A percentile compares a stretch with the other conserved stretches of the same genome.
Evolutionary conservation across 1,140 invertebrate species (phyloP).

Genomic region (Drosophila busckii): DNA sequence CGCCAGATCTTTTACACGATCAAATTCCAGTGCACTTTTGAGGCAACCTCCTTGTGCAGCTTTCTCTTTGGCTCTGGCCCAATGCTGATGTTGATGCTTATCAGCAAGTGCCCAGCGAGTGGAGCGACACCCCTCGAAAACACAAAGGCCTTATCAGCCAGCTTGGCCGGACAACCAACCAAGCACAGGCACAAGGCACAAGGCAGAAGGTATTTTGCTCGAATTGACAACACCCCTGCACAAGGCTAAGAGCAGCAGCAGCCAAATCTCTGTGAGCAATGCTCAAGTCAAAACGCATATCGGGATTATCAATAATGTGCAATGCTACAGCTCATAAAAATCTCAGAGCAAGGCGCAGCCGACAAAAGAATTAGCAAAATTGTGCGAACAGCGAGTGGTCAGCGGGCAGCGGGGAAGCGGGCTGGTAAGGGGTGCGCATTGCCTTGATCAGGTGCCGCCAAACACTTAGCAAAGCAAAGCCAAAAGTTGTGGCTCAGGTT

Average conservation of each 20-base stretch:
- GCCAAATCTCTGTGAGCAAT: slow-evolving; percentile 28
- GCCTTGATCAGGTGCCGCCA: slow-evolving; percentile 70
- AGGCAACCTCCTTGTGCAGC: slow-evolving; percentile 32
- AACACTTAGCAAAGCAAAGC: slow-evolving; percentile 71
- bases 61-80: slow-evolving; percentile 50
- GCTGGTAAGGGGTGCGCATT: slow-evolving; percentile 19
- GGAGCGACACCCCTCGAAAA: slow-evolving; percentile 67
- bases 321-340: slow-evolving; percentile 74
- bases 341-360: slow-evolving; percentile 28
- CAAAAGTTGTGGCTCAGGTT: too few relatives aligned
- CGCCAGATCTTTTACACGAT: slow-evolving; percentile 55
- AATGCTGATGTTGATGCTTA: slow-evolving; percentile 54
- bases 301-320: slow-evolving; percentile 72
- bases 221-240: slow-evolving; percentile 66
- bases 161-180: too few relatives aligned
- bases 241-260: not conserved
- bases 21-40: slow-evolving; percentile 50
- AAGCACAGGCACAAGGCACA: not conserved
- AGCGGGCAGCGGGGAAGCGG: slow-evolving; percentile 11
- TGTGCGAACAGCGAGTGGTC: slow-evolving; percentile 56
- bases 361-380: slow-evolving; percentile 65
- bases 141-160: slow-evolving; percentile 39
- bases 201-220: slow-evolving; percentile 27
- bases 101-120: slow-evolving; percentile 44
- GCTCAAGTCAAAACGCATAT: slow-evolving; percentile 45